Evolutionary conservation across 1,140 invertebrate genomes (phyloP).

Genomic region (Leucophenga varia): DNA sequence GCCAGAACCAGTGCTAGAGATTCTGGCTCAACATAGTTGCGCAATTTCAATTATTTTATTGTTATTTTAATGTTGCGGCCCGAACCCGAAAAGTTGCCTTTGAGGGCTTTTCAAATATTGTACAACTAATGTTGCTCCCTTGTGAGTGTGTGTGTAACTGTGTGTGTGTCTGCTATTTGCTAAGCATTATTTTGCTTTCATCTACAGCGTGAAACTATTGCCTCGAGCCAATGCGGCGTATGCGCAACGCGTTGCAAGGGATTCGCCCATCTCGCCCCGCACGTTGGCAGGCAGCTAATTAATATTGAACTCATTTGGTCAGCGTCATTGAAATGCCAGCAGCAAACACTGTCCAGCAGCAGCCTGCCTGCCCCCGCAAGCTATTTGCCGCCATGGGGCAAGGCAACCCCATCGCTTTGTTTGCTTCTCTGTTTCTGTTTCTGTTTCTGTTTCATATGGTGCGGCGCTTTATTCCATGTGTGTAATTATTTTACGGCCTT

Average conservation of each 20-base stretch:
- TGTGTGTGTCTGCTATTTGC: constrained; percentile 4
- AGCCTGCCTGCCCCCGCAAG: not conserved
- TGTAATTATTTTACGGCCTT: constrained; percentile 44
- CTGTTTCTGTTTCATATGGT: constrained; percentile 29
- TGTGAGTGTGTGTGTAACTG: constrained; percentile 1
- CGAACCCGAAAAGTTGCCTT: constrained; percentile 7
- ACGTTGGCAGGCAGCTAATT: constrained; percentile 39
- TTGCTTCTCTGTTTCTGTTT: not conserved
- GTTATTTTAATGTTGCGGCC: constrained; percentile 22
- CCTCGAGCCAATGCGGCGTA: constrained; percentile 9
- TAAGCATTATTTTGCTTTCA: constrained; percentile 21
- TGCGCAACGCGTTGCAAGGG: constrained; percentile 18
- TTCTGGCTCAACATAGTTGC: constrained; percentile 2
- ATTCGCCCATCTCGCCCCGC: constrained; percentile 13
- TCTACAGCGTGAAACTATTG: constrained; percentile 8
- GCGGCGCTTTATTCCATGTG: constrained; percentile 43
- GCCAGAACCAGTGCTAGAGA: too few relatives aligned
- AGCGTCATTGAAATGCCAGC: constrained; percentile 39
- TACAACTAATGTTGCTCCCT: constrained; percentile 6
- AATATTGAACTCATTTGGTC: constrained; percentile 47
- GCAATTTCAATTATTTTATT: constrained; percentile 35
- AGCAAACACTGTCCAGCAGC: constrained; percentile 4
- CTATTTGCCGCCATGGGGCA: not conserved
- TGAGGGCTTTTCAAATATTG: constrained; percentile 8
- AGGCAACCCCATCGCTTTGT: too few relatives aligned